Evolutionary conservation across 92 coral and sea anemone genomes (phyloP).

Genomic region (Blastomussa wellsi): DNA sequence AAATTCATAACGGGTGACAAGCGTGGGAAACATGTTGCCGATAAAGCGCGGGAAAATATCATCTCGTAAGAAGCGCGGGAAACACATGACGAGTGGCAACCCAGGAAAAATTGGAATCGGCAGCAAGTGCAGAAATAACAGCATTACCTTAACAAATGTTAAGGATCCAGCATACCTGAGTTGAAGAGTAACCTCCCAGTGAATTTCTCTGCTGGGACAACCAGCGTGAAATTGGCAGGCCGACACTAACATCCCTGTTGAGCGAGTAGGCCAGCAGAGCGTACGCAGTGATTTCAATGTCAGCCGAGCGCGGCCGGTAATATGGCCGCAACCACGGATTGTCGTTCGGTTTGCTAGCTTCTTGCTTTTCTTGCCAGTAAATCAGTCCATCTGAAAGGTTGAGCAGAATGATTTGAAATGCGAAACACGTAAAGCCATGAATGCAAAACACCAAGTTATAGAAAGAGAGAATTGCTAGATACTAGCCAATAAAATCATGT

Average conservation of each 20-base stretch:
- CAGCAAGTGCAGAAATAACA: not conserved
- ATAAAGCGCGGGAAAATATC: too few relatives aligned
- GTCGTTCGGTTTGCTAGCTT: conserved; percentile 23
- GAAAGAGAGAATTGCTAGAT: not conserved
- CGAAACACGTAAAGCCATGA: not conserved
- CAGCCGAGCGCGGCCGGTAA: conserved; percentile 93
- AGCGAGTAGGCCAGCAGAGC: conserved; percentile 70
- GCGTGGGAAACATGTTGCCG: not conserved
- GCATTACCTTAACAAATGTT: not conserved
- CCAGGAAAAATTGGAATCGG: not conserved
- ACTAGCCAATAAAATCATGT: too few relatives aligned
- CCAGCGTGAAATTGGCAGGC: conserved; percentile 89
- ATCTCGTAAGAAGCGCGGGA: not conserved
- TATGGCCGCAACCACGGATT: conserved; percentile 81
- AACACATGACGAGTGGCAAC: not conserved
- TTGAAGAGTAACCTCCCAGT: conserved; percentile 89
- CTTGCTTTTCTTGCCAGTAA: conserved; percentile 76
- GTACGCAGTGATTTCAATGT: conserved; percentile 95
- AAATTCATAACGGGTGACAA: not conserved
- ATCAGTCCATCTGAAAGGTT: conserved; percentile 70
- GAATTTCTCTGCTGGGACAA: conserved; percentile 91
- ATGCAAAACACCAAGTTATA: not conserved
- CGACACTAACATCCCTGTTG: conserved; percentile 60
- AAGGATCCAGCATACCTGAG: conserved; percentile 61
- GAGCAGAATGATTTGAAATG: not conserved